Evolutionary conservation across 2,888 invertebrate species (phyloP).

Genomic region (Drosophila subsilvestris): DNA sequence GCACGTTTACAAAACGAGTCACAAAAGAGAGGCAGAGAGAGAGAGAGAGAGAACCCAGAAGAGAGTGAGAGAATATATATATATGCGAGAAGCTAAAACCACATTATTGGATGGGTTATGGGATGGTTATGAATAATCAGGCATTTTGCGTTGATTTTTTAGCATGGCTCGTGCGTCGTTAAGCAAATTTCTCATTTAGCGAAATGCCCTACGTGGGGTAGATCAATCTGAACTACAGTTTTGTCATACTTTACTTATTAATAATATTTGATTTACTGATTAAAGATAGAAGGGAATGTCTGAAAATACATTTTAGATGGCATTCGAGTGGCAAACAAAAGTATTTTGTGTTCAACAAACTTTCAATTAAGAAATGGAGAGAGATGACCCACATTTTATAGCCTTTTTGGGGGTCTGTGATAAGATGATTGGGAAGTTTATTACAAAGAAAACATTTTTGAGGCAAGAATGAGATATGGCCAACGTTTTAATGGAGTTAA

Average conservation of each 20-base stretch:
- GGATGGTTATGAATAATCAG: constrained; percentile 67
- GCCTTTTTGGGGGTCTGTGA: constrained; percentile 10
- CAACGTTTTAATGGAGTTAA: background rate
- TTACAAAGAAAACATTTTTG: no score
- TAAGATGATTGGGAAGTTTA: constrained; percentile 6
- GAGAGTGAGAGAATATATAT: constrained; percentile 15
- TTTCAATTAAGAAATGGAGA: constrained; percentile 32
- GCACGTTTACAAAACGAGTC: constrained; percentile 53
- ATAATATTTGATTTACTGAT: constrained; percentile 3
- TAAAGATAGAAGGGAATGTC: background rate
- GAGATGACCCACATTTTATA: constrained; percentile 34
- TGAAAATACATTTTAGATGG: background rate
- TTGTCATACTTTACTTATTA: background rate
- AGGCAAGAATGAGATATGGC: background rate
- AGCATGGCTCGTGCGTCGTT: constrained; percentile 56
- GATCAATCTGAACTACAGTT: background rate
- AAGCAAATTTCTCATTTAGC: constrained; percentile 34
- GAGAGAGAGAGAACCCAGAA: constrained; percentile 14
- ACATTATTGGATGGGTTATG: constrained; percentile 49
- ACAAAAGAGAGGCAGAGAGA: constrained; percentile 7
- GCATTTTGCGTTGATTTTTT: constrained; percentile 65
- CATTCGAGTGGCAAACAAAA: background rate
- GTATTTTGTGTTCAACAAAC: constrained; percentile 27
- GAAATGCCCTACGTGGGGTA: constrained; percentile 33
- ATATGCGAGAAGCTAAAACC: constrained; percentile 21